phyloP scores from a whole-genome alignment of 2,888 invertebrate genomes.

The Drosophila incognita region DNA sequence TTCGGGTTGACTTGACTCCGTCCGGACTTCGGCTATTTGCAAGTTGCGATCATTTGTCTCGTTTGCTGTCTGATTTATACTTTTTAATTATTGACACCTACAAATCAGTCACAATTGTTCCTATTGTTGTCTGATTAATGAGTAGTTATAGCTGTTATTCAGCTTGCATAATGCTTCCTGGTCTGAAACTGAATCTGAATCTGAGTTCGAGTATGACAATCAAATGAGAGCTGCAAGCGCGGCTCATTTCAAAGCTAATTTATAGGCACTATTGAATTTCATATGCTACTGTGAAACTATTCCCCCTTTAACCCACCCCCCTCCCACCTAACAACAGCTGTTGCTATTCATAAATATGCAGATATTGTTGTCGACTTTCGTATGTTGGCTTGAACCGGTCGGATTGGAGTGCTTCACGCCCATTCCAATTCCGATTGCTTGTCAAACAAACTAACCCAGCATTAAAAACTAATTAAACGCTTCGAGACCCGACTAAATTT shows the following conservation, averaged over 20 bases:
- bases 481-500: conserved; percentile 43
- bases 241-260: conserved; percentile 59
- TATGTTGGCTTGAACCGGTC: conserved; percentile 54
- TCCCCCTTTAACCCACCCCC: not conserved
- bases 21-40: conserved; percentile 30
- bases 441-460: conserved; percentile 77
- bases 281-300: conserved; percentile 18
- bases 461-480: conserved; percentile 78
- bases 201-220: not conserved
- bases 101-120: conserved; percentile 57
- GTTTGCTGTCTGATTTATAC: conserved; percentile 75
- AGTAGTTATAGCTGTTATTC: conserved; percentile 31
- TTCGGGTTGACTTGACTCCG: conserved; percentile 13
- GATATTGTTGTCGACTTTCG: conserved; percentile 8
- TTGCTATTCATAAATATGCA: conserved; percentile 38
- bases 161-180: conserved; percentile 62
- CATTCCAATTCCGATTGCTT: conserved; percentile 67
- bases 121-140: conserved; percentile 54
- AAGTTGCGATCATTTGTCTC: conserved; percentile 63
- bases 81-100: conserved; percentile 75
- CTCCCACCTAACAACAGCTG: not conserved
- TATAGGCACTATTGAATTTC: conserved; percentile 53
- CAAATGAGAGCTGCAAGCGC: not conserved
- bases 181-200: not conserved
- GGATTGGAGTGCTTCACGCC: conserved; percentile 59